These are phyloP conservation scores for Eurois occulta DNA, from an alignment of 2,888 invertebrate species.

Conservation along the genomic window DNA sequence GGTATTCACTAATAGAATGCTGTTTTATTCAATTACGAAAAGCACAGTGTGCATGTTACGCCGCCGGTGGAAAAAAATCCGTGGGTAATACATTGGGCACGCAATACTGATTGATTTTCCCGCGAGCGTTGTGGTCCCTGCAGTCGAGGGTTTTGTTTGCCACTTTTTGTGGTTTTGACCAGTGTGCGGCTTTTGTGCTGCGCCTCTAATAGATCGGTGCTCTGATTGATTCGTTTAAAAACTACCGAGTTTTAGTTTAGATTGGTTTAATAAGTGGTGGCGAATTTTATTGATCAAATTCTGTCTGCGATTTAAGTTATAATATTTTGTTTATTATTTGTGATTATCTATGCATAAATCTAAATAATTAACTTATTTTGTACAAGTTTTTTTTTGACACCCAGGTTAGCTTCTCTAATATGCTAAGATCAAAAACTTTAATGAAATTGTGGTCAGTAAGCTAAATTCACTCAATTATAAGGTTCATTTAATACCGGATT, in stretches of 20 bases:
- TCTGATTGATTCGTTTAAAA: slow-evolving; percentile 69
- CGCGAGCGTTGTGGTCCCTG: slow-evolving; percentile 67
- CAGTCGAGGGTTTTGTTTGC: slow-evolving; percentile 69
- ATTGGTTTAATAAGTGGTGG: slow-evolving; percentile 12
- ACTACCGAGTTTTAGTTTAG: slow-evolving; percentile 37
- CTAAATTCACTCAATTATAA: not conserved
- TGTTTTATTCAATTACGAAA: slow-evolving; percentile 66
- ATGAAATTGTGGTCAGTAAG: not conserved
- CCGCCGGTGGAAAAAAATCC: slow-evolving; percentile 49
- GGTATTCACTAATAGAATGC: slow-evolving; percentile 58
- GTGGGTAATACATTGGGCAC: slow-evolving; percentile 57
- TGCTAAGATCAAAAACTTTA: not conserved
- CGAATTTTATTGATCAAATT: not conserved
- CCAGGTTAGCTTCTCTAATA: not conserved
- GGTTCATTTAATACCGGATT: not conserved
- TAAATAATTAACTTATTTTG: not conserved
- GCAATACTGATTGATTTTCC: slow-evolving; percentile 74
- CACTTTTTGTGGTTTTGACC: slow-evolving; percentile 70
- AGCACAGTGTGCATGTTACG: slow-evolving; percentile 56
- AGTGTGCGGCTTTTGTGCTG: slow-evolving; percentile 63
- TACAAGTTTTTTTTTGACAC: not conserved
- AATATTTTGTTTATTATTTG: not conserved
- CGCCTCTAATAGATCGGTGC: slow-evolving; percentile 62
- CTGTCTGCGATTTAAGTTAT: not conserved
- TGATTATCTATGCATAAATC: not conserved